These are phyloP conservation scores for Diplodus puntazzo DNA, from an alignment of 2,797 vertebrate genomes.

Conservation along the genomic window DNA sequence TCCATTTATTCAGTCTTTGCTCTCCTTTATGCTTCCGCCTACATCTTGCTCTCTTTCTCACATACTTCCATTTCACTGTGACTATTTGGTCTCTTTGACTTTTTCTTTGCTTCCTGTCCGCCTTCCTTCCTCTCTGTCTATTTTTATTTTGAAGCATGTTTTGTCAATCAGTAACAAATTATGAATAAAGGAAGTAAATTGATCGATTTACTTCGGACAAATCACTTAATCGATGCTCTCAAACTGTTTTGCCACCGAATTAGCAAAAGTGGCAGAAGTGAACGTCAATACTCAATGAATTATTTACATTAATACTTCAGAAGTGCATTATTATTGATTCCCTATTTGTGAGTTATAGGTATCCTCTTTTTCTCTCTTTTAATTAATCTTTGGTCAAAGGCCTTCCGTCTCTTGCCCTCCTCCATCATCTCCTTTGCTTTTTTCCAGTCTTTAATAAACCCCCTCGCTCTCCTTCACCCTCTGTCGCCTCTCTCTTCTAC, in stretches of 20 bases:
- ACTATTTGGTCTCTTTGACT: background rate
- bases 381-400: slow-evolving; percentile 9
- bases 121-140: background rate
- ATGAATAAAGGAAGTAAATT: background rate
- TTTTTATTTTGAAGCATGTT: background rate
- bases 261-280: background rate
- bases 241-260: background rate
- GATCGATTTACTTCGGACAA: background rate
- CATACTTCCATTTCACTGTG: too few relatives aligned
- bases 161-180: background rate
- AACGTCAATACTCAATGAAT: background rate
- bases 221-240: background rate
- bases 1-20: slow-evolving; percentile 6
- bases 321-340: background rate
- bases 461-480: slow-evolving; percentile 56
- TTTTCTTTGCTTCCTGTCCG: background rate
- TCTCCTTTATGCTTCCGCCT: background rate
- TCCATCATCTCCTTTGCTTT: background rate
- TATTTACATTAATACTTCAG: background rate
- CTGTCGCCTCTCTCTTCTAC: slow-evolving; percentile 23
- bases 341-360: background rate
- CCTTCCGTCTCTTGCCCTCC: background rate
- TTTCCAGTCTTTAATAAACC: slow-evolving; percentile 52
- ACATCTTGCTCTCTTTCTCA: background rate
- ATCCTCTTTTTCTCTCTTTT: background rate